Conservation (phyloP, 1,140 invertebrate species). For the Phthorimaea operculella region DNA sequence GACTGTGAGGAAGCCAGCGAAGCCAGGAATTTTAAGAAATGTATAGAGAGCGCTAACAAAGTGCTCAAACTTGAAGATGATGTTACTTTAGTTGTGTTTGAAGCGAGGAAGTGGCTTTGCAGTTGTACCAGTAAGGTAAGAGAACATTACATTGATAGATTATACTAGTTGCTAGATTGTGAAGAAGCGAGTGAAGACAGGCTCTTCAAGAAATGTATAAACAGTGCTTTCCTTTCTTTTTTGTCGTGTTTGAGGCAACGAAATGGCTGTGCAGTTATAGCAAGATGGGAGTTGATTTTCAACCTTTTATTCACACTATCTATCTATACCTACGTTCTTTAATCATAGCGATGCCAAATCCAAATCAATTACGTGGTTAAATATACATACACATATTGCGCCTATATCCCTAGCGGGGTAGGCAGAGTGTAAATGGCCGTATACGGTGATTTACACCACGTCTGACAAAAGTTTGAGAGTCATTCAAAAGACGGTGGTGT, state of each 20-base stretch:
- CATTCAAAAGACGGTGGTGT: no score
- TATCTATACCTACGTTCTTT: no score
- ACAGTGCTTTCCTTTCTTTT: conserved; percentile 73
- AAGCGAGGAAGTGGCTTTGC: conserved; percentile 80
- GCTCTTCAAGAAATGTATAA: conserved; percentile 83
- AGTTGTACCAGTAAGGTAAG: conserved; percentile 75
- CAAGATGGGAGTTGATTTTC: no score
- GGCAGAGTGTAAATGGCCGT: no score
- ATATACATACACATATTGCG: no score
- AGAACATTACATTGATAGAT: background rate
- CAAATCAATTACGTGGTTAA: no score
- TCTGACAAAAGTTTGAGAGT: no score
- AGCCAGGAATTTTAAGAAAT: conserved; percentile 78
- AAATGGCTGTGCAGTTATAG: conserved; percentile 81
- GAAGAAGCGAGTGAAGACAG: conserved; percentile 76
- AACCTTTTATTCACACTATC: no score
- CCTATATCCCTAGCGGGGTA: no score
- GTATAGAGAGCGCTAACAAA: conserved; percentile 78
- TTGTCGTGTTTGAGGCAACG: conserved; percentile 81
- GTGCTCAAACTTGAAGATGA: conserved; percentile 77
- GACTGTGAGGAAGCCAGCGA: conserved; percentile 79
- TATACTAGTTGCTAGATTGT: conserved; percentile 78
- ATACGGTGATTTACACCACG: no score
- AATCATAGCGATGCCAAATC: no score
- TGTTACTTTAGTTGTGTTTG: conserved; percentile 77